phyloP scores from a whole-genome alignment of 2,797 vertebrate genomes.

The Thaleichthys pacificus region DNA sequence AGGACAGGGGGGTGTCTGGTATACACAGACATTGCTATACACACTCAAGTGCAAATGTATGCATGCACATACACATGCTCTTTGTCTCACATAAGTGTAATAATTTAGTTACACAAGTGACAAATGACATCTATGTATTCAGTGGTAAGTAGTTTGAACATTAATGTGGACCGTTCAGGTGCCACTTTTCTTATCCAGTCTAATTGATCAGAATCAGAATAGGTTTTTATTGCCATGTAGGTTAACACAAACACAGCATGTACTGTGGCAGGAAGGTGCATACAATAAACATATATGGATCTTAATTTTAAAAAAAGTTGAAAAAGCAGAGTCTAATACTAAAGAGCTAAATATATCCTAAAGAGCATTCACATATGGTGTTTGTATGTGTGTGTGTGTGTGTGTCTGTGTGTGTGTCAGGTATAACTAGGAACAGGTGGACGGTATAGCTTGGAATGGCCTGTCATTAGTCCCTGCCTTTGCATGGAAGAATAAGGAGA shows the following conservation, averaged over 20 bases:
- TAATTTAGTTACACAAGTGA: not conserved
- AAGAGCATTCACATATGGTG: not conserved
- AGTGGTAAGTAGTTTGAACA: not conserved
- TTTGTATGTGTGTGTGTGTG: not conserved
- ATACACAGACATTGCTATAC: no score
- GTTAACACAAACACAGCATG: no score
- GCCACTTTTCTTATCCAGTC: not conserved
- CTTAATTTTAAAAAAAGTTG: no score
- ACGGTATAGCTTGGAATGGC: not conserved
- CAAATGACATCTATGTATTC: slow-evolving; percentile 6
- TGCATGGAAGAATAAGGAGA: not conserved
- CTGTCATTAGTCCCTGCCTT: not conserved
- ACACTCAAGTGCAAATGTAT: no score
- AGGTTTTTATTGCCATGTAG: no score
- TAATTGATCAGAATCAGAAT: not conserved
- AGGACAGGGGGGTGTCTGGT: no score
- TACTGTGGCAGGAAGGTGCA: no score
- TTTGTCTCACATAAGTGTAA: no score
- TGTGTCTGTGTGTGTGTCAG: not conserved
- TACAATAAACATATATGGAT: no score
- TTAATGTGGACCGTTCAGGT: not conserved
- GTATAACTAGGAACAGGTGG: not conserved
- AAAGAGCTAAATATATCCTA: no score
- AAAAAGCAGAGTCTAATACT: no score
- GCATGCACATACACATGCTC: no score